These are phyloP conservation scores for Rhinoderma darwinii DNA, from an alignment of 2,113 vertebrate species.

Conservation along the genomic window DNA sequence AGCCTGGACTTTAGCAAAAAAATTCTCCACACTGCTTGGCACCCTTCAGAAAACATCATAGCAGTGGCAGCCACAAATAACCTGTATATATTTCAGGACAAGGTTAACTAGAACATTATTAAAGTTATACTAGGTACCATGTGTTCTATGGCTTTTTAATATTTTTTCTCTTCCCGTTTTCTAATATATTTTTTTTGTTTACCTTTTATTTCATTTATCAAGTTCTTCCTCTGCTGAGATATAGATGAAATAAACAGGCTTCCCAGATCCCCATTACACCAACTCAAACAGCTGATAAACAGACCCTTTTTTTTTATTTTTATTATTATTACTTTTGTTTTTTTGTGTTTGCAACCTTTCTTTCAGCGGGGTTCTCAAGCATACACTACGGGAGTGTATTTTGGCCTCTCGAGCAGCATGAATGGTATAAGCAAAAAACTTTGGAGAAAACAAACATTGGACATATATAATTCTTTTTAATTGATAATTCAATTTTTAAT, in stretches of 20 bases:
- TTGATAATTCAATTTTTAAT: constrained; percentile 58
- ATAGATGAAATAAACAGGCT: constrained; percentile 62
- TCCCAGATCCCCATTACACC: constrained; percentile 60
- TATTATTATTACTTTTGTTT: background rate
- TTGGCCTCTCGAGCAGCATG: constrained; percentile 20
- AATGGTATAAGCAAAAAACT: constrained; percentile 40
- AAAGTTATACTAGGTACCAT: constrained; percentile 73
- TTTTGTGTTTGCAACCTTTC: constrained; percentile 12
- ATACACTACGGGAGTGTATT: constrained; percentile 16
- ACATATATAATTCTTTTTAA: constrained; percentile 57
- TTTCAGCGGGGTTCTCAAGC: constrained; percentile 38
- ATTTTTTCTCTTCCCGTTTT: constrained; percentile 56
- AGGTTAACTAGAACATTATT: constrained; percentile 89
- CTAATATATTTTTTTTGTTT: constrained; percentile 59
- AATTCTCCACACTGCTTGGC: constrained; percentile 97
- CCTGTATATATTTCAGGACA: constrained; percentile 99
- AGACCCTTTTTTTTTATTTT: background rate
- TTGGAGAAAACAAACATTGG: constrained; percentile 55
- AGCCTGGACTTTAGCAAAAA: constrained; percentile 98
- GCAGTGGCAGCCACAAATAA: constrained; percentile 97
- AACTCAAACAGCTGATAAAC: constrained; percentile 32
- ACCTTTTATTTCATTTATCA: constrained; percentile 57
- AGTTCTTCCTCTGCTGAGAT: constrained; percentile 66
- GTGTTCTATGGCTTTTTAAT: constrained; percentile 69
- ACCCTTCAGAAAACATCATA: constrained; percentile 95